Evolutionary conservation across 2,797 vertebrate species (phyloP).

Genomic region (Crocidura indochinensis): DNA sequence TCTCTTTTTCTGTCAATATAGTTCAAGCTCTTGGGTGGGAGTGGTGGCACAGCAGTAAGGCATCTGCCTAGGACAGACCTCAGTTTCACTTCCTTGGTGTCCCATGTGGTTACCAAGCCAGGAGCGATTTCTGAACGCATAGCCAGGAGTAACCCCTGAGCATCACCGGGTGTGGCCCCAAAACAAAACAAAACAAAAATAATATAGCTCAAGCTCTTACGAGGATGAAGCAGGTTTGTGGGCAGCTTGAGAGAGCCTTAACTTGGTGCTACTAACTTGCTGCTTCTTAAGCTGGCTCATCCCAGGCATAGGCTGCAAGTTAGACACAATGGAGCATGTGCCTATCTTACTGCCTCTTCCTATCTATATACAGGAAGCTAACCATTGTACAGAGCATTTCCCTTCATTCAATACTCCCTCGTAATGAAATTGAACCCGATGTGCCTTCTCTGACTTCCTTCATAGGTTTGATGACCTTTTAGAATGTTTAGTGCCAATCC

Average conservation of each 20-base stretch:
- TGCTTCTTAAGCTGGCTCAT: constrained; percentile 64
- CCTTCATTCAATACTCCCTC: background rate
- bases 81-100: too few species aligned
- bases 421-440: background rate
- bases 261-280: background rate
- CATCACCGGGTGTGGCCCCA: too few species aligned
- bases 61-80: too few species aligned
- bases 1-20: background rate
- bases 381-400: background rate
- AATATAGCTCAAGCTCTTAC: background rate
- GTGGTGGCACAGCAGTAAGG: too few species aligned
- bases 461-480: background rate
- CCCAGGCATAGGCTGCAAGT: constrained; percentile 51
- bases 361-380: background rate
- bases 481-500: background rate
- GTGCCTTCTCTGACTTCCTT: background rate
- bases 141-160: too few species aligned
- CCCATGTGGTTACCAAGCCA: too few species aligned
- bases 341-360: background rate
- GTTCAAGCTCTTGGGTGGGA: too few species aligned
- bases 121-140: too few species aligned
- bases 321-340: background rate
- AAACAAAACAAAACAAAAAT: too few species aligned
- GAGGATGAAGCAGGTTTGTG: background rate
- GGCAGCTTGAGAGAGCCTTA: background rate